Conservation (phyloP, 1,140 invertebrate genomes). For the Venustaconcha ellipsiformis region DNA sequence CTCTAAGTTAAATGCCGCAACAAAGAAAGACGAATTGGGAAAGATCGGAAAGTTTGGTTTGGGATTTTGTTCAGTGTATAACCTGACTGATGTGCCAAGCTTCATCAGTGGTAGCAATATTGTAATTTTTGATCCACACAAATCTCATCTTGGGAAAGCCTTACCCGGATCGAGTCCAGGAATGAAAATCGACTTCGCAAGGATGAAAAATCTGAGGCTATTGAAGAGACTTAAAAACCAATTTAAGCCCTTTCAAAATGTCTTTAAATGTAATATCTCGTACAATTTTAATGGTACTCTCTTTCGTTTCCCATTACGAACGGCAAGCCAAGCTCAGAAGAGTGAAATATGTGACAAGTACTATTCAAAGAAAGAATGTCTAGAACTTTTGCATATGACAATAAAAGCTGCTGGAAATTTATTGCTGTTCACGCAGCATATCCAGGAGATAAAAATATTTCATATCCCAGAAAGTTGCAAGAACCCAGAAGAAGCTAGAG, state of each 20-base stretch:
- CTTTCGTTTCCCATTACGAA: conserved; percentile 61
- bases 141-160: conserved; percentile 33
- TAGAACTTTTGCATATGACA: conserved; percentile 44
- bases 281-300: conserved; percentile 51
- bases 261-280: conserved; percentile 49
- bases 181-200: conserved; percentile 37
- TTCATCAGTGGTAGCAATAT: conserved; percentile 52
- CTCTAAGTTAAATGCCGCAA: conserved; percentile 52
- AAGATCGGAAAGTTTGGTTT: conserved; percentile 64
- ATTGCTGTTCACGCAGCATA: conserved; percentile 60
- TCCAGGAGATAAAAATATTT: conserved; percentile 48
- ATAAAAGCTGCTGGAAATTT: conserved; percentile 45
- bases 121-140: conserved; percentile 61
- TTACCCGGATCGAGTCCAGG: conserved; percentile 33
- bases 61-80: conserved; percentile 63
- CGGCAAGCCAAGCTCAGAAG: conserved; percentile 36
- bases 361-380: conserved; percentile 47
- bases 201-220: conserved; percentile 16
- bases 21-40: conserved; percentile 50
- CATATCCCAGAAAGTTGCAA: conserved; percentile 33
- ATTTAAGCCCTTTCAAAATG: conserved; percentile 49
- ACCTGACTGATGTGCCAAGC: conserved; percentile 59
- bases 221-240: conserved; percentile 40
- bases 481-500: conserved; percentile 10
- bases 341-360: conserved; percentile 51